Conservation (phyloP, 35 echinoderm and acorn worm species). For the Diadema setosum region DNA sequence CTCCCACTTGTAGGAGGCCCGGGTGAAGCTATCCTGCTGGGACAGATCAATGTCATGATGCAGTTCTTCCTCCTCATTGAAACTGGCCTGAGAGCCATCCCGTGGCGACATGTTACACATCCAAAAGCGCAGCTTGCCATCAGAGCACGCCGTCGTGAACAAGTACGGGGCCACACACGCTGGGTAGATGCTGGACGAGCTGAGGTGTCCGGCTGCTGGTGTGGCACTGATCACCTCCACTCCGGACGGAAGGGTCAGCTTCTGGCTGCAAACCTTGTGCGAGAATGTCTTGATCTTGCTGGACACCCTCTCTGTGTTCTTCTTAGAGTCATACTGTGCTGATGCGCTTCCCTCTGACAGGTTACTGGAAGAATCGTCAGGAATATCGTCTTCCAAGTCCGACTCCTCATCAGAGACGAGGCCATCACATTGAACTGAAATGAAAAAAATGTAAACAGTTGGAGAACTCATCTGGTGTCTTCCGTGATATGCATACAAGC, state of each 20-base stretch:
- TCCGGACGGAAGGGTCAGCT: constrained; percentile 65
- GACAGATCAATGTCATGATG: neutral
- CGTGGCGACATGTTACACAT: constrained; percentile 52
- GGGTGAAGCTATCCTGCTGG: constrained; percentile 42
- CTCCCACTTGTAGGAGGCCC: constrained; percentile 78
- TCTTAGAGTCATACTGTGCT: neutral
- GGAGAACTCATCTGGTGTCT: too few relatives aligned
- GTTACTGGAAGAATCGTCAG: constrained; percentile 69
- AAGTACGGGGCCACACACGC: constrained; percentile 80
- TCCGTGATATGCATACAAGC: too few relatives aligned
- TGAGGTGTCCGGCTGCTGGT: constrained; percentile 92
- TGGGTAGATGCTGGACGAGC: constrained; percentile 94
- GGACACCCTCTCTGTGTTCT: constrained; percentile 39
- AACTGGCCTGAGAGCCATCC: neutral
- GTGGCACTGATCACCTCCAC: constrained; percentile 85
- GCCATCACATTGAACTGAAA: constrained; percentile 54
- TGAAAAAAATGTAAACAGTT: neutral
- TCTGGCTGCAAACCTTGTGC: constrained; percentile 84
- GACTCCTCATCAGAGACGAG: constrained; percentile 44
- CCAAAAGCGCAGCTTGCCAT: constrained; percentile 97
- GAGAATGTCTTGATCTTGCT: constrained; percentile 81
- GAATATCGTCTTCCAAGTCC: constrained; percentile 29
- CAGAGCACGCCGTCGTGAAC: constrained; percentile 87
- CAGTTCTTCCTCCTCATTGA: constrained; percentile 25
- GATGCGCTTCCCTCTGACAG: constrained; percentile 51